These are phyloP conservation scores for Antennarius maculatus DNA, from an alignment of 2,797 vertebrate genomes.

Conservation along the genomic window DNA sequence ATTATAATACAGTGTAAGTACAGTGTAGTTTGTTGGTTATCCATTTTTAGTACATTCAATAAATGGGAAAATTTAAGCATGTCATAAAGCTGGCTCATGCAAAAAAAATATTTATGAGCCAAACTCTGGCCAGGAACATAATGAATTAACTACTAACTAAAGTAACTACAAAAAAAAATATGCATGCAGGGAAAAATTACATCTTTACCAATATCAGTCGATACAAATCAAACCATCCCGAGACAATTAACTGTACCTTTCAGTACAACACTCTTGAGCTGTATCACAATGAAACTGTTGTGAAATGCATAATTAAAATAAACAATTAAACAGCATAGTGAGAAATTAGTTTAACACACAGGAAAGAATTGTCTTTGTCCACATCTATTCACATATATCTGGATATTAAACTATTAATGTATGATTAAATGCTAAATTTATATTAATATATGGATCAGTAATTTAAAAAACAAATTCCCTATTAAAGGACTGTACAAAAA, in stretches of 20 bases:
- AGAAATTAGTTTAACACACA: constrained; percentile 5
- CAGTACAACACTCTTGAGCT: constrained; percentile 17
- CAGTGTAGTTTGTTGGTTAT: too few species aligned
- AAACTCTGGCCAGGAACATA: too few species aligned
- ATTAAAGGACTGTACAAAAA: constrained; percentile 28
- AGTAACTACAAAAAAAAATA: too few species aligned
- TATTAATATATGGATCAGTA: constrained; percentile 3
- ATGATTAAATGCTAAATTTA: constrained; percentile 26
- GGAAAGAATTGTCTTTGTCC: too few species aligned
- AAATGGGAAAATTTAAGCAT: too few species aligned
- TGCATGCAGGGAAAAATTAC: too few species aligned
- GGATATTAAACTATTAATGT: constrained; percentile 22
- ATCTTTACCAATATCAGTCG: neutral
- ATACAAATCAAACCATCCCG: constrained; percentile 5
- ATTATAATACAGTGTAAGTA: too few species aligned
- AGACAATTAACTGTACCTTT: constrained; percentile 1
- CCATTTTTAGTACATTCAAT: too few species aligned
- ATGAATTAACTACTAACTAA: too few species aligned
- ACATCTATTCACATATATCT: neutral
- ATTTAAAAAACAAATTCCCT: constrained; percentile 14
- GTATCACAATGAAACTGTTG: constrained; percentile 4
- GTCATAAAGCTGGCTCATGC: too few species aligned
- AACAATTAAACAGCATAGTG: constrained; percentile 18
- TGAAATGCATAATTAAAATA: constrained; percentile 38
- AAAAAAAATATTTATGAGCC: too few species aligned